Conservation (phyloP, 2,797 vertebrate genomes). For the Premnoplex brunnescens region DNA sequence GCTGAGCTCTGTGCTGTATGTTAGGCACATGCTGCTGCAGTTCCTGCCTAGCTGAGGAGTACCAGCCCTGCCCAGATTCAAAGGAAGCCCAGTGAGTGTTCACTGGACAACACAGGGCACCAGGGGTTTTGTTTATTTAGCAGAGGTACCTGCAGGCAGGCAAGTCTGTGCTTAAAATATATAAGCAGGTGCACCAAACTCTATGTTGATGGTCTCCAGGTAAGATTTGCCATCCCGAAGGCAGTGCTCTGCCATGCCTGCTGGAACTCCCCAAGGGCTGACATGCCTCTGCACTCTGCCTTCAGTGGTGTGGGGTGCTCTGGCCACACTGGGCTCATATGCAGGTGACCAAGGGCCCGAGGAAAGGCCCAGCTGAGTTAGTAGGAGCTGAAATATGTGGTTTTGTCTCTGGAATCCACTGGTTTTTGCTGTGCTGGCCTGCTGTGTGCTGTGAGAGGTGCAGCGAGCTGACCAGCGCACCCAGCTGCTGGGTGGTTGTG, state of each 20-base stretch:
- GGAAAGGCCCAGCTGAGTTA: fast-evolving
- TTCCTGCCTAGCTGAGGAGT: neutral
- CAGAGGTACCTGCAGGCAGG: neutral
- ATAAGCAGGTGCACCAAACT: no score
- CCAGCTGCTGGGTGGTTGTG: fast-evolving
- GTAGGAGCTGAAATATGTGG: neutral
- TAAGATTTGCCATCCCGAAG: neutral
- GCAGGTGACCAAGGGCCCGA: neutral
- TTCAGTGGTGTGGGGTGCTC: fast-evolving
- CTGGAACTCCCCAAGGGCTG: fast-evolving
- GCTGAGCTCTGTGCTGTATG: fast-evolving
- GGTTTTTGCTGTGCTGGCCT: neutral
- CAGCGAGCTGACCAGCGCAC: fast-evolving
- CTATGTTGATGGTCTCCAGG: neutral
- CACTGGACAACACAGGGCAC: fast-evolving
- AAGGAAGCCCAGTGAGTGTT: fast-evolving
- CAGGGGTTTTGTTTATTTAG: neutral
- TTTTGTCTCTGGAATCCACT: neutral
- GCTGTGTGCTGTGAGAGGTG: neutral
- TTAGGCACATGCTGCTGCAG: neutral
- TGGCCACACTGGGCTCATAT: fast-evolving
- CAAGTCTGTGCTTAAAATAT: neutral
- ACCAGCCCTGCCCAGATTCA: neutral
- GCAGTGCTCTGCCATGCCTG: neutral
- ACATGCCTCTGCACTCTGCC: neutral